Percentiles rank a stretch among this genome's conserved stretches.
These are phyloP conservation scores for Rhynchophorus ferrugineus DNA, from an alignment of 1,140 invertebrate species.

Conservation along the genomic window DNA sequence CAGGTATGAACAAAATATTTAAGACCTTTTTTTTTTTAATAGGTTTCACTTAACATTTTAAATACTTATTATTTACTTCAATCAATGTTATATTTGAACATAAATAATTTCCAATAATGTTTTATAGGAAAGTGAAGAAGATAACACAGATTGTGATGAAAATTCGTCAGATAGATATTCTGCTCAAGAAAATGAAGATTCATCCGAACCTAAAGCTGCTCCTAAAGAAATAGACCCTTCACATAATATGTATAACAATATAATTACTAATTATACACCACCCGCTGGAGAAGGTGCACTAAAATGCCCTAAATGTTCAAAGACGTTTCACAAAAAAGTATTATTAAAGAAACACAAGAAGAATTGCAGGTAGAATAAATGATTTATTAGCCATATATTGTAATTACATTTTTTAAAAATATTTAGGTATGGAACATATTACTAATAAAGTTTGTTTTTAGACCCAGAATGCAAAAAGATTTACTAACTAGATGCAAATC, in stretches of 20 bases:
- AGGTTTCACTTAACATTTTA: neutral
- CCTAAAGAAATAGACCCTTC: conserved; percentile 36
- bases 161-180: conserved; percentile 13
- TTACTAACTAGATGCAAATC: conserved; percentile 48
- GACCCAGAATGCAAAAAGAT: conserved; percentile 45
- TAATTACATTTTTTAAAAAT: neutral
- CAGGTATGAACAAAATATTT: conserved; percentile 2
- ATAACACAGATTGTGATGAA: conserved; percentile 10
- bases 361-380: conserved; percentile 38
- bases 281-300: conserved; percentile 43
- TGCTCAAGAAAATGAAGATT: conserved; percentile 8
- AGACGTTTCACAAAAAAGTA: conserved; percentile 48
- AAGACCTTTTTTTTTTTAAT: neutral
- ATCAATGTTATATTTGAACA: too few relatives aligned
- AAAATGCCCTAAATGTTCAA: conserved; percentile 49
- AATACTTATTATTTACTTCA: too few relatives aligned
- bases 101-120: neutral
- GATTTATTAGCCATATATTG: neutral
- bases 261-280: conserved; percentile 39
- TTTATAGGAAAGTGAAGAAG: neutral
- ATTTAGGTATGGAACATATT: neutral
- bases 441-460: conserved; percentile 1
- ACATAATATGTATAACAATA: conserved; percentile 36
- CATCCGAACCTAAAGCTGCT: conserved; percentile 11
- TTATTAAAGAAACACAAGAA: conserved; percentile 50